Evolutionary conservation across 2,888 invertebrate genomes (phyloP), one percentile per base, ranked within the genome.

Genomic region (Cosmia trapezina): DNA sequence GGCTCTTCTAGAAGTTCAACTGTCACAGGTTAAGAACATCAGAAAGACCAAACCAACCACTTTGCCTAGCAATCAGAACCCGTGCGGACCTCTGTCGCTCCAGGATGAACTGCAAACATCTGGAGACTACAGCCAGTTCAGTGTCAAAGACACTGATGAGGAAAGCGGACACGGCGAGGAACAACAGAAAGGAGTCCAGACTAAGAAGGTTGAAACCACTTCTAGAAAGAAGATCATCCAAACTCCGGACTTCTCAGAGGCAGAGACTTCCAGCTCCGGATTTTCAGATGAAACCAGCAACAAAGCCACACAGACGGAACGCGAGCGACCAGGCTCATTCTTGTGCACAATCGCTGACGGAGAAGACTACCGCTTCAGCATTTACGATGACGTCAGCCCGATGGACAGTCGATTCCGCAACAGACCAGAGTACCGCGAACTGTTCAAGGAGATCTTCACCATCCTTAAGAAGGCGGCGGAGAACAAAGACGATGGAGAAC

Each of bases 201-300:
- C 95, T 73, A 96, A 96, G 89, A 95, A 95, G 81, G 88, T 86
- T 49, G 94, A 94, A 73, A 85, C 93, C 17, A 91, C 91, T 28
- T 94, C 92, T 19, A 92, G 96, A 68, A 97, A 97, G 92, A 96
- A 96, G 80, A 96, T 97, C 87, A 97, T 98, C 19, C 97, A 97
- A 82, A 98, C 98, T 1, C 98, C 98, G 0, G 98, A 98, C 91
- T 98, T 98, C 89, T 98, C 98, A 0, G 98, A 98, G 92, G 98
- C 98, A 1, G 98, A 98, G 91, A 98, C 98, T 0, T 98, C 98
- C 37, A 98, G 98, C 22, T 98, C 98, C 0, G 98, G 98, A 14
- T 98, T 98, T 91, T 97, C 98, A 0, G 98, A 98, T 89, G 98
- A 98, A 92, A 98, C 98, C 2, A 97, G 98, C 91, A 98, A 98